A percentile compares a stretch with the other conserved stretches of the same genome.
These are phyloP conservation scores for Drosophila meridionalis DNA, from an alignment of 2,888 invertebrate genomes.

Conservation along the genomic window DNA sequence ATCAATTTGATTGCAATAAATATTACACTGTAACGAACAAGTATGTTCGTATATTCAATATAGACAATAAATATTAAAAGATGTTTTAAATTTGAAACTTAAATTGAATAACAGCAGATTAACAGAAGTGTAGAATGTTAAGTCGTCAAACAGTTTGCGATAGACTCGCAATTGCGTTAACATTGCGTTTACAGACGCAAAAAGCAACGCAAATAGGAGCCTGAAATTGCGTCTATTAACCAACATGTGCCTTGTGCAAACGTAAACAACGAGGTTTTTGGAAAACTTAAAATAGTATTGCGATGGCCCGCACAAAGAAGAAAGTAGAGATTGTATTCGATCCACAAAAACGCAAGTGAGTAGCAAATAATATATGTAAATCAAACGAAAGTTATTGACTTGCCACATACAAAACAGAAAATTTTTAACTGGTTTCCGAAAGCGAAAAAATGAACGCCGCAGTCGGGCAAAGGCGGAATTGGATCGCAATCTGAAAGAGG, in stretches of 20 bases:
- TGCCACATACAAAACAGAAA: slow-evolving; percentile 86
- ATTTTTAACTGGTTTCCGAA: slow-evolving; percentile 92
- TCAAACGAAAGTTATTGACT: not conserved
- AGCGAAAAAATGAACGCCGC: slow-evolving; percentile 91
- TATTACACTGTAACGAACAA: slow-evolving; percentile 20
- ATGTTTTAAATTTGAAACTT: not conserved
- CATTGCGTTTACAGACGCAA: slow-evolving; percentile 6
- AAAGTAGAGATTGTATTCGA: slow-evolving; percentile 86
- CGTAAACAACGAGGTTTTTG: slow-evolving; percentile 55
- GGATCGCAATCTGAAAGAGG: slow-evolving; percentile 90
- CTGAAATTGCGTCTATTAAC: slow-evolving; percentile 16
- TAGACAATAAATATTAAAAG: slow-evolving; percentile 20
- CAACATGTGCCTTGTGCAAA: slow-evolving; percentile 41
- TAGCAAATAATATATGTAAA: slow-evolving; percentile 9
- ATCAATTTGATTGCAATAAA: slow-evolving; percentile 49
- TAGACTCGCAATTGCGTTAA: not conserved
- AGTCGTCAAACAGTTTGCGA: not conserved
- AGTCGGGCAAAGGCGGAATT: slow-evolving; percentile 91
- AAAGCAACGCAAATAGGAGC: not conserved
- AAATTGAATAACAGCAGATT: not conserved
- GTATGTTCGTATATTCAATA: slow-evolving; percentile 14
- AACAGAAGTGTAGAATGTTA: not conserved
- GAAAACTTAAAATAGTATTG: slow-evolving; percentile 8
- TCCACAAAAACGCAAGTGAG: slow-evolving; percentile 87
- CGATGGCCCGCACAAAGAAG: slow-evolving; percentile 74